Conservation (phyloP, 2,888 invertebrate species). For the Andrena praecox region DNA sequence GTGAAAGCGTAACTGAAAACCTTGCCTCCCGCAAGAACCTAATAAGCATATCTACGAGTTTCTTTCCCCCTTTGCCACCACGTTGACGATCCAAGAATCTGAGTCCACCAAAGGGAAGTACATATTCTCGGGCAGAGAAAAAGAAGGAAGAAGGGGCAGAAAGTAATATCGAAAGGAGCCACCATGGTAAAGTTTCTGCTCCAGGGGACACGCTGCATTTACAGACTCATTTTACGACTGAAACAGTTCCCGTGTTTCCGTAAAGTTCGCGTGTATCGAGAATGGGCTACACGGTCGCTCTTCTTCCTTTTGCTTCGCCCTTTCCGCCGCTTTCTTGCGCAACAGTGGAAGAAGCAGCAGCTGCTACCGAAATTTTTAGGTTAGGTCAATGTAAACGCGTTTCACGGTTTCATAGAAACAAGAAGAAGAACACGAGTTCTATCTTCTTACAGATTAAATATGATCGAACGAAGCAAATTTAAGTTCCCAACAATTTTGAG, state of each 20-base stretch:
- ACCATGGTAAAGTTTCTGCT: conserved; percentile 2
- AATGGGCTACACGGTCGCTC: neutral
- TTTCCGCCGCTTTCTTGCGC: neutral
- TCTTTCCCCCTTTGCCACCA: neutral
- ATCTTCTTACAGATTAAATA: too few species aligned
- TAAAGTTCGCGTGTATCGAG: neutral
- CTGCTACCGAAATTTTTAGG: neutral
- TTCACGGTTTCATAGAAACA: too few species aligned
- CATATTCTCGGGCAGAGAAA: neutral
- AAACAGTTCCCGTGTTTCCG: conserved; percentile 31
- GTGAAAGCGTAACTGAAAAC: too few species aligned
- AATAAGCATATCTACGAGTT: too few species aligned
- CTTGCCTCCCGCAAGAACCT: too few species aligned
- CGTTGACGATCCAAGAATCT: too few species aligned
- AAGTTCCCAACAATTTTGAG: too few species aligned
- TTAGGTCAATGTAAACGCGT: too few species aligned
- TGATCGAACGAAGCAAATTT: neutral
- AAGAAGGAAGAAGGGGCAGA: neutral
- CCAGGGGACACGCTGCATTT: neutral
- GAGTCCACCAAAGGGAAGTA: neutral
- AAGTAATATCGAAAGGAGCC: neutral
- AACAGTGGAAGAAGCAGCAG: neutral
- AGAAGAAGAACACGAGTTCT: too few species aligned
- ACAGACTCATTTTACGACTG: conserved; percentile 27
- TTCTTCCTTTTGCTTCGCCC: neutral